These are phyloP conservation scores for Zaprionus nigranus DNA, from an alignment of 1,140 invertebrate species.

Conservation along the genomic window DNA sequence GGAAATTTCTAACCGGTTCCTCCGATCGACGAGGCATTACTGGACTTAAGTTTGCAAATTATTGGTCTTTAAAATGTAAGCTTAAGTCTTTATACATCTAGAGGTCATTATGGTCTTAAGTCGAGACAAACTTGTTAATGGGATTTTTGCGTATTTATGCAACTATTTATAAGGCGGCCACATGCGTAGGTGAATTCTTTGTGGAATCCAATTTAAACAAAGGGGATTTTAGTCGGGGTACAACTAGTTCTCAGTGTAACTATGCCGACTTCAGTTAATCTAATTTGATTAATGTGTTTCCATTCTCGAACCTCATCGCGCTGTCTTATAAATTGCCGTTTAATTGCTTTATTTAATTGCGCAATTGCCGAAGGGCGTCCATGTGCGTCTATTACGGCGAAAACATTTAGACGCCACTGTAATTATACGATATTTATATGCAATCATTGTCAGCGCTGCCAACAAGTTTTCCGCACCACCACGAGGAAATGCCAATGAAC, in stretches of 20 bases:
- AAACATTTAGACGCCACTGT: constrained; percentile 46
- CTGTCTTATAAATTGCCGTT: constrained; percentile 41
- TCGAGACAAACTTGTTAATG: constrained; percentile 13
- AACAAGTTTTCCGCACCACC: constrained; percentile 10
- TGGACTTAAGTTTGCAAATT: constrained; percentile 12
- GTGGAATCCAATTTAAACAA: background rate
- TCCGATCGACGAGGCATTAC: background rate
- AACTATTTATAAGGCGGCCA: background rate
- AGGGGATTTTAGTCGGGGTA: background rate
- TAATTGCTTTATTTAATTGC: constrained; percentile 43
- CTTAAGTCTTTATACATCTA: constrained; percentile 22
- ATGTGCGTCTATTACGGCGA: constrained; percentile 40
- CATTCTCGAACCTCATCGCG: background rate
- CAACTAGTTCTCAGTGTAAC: background rate
- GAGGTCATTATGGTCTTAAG: constrained; percentile 2
- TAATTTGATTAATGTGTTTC: constrained; percentile 2
- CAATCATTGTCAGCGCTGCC: constrained; percentile 19
- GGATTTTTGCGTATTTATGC: constrained; percentile 5
- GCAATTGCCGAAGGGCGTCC: constrained; percentile 18
- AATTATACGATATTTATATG: constrained; percentile 44
- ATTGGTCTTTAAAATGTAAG: constrained; percentile 20
- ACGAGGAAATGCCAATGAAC: constrained; percentile 40
- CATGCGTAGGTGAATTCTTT: background rate
- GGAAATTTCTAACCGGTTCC: constrained; percentile 31
- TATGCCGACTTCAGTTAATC: background rate